Conservation (phyloP, 2,113 vertebrate genomes). For the Calonectris borealis region DNA sequence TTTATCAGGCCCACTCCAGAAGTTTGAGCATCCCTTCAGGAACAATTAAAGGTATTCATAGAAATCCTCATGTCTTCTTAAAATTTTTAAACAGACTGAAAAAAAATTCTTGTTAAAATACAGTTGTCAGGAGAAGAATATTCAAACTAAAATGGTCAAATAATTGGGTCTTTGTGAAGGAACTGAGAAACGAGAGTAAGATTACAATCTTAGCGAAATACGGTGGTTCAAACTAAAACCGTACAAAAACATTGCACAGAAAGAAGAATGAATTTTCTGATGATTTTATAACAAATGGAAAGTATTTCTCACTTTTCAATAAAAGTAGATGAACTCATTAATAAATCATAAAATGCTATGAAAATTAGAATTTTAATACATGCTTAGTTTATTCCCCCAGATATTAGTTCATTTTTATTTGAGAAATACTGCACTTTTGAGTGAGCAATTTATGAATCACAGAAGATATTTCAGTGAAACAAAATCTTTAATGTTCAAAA, state of each 20-base stretch:
- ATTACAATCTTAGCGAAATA: not conserved
- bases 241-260: not conserved
- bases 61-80: not conserved
- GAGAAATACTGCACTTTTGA: not conserved
- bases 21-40: not conserved
- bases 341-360: not conserved
- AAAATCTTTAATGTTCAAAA: not conserved
- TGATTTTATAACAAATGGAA: not conserved
- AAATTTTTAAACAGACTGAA: not conserved
- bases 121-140: not conserved
- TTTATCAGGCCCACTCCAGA: rapidly evolving
- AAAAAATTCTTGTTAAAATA: not conserved
- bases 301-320: not conserved
- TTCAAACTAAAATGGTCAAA: not conserved
- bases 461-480: not conserved
- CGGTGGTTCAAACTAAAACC: not conserved
- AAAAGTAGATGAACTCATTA: not conserved
- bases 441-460: not conserved
- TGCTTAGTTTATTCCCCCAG: not conserved
- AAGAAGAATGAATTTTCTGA: not conserved
- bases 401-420: not conserved
- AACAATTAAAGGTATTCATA: not conserved
- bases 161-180: not conserved
- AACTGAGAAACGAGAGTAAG: not conserved
- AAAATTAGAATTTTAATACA: not conserved